Base-by-base conservation (phyloP, 1,140 invertebrate species). In the Drosophila sp. region DNA sequence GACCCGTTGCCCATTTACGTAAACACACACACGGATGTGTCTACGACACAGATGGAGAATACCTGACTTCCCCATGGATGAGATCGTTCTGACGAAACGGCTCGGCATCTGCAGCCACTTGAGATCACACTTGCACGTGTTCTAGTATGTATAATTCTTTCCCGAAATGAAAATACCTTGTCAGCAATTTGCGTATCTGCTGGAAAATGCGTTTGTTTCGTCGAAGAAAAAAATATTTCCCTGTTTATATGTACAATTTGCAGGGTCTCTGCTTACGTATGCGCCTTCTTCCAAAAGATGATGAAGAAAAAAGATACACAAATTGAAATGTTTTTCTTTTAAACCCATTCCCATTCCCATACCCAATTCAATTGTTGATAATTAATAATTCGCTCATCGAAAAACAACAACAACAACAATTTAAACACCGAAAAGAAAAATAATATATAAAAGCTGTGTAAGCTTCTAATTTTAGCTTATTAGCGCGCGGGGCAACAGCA, bases 311-410 rank as follows among this genome's bases (percentile, higher is more conserved):
- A 47, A 61, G 62, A 71, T 66, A 71, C 23, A 63, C 47, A 65
- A 58, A 81, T 55, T 68, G 60, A 66, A 71, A 76, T 68, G 57
- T 79, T 66, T 80, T 73, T 55, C 73, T 76, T 62, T 62, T 30
- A 41, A 23, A 56, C 68, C 50, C 29, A 27, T 54, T 41, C 33
- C 66, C 62, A 27, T 54, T 41, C 27, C 33, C n/a, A 50, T 50
- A 4, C 25, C 25, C 44, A 50, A 10, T 50, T 50, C 44, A 50
- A 67, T 70, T 82, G 76, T 82, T 76, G 76, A 82, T 86, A 86
- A 87, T 82, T 87, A 74, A 76, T 87, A 86, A 82, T 87, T 82
- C 66, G 79, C 71, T 82, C 73, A 85, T 85, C 76, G 60, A 66
- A 69, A 57, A 33, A 32, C 44, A 50, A 41, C 40, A 80, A 71